A percentile compares a stretch with the other conserved stretches of the same genome.
These are phyloP conservation scores for Junonia oenone DNA, from an alignment of 2,888 invertebrate species.

Conservation along the genomic window DNA sequence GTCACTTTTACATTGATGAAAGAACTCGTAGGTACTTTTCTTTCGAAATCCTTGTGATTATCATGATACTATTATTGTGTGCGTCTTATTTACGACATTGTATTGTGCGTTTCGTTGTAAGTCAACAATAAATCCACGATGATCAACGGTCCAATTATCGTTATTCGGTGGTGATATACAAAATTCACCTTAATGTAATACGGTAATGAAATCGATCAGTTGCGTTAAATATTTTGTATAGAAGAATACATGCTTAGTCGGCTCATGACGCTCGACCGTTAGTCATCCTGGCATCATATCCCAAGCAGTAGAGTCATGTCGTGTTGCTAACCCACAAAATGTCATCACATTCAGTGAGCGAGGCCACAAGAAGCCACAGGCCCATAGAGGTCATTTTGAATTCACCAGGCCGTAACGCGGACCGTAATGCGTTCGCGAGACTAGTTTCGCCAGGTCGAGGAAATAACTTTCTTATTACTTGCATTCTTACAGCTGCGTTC, in stretches of 20 bases:
- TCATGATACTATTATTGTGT: slow-evolving; percentile 48
- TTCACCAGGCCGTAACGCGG: slow-evolving; percentile 76
- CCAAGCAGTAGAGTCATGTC: slow-evolving; percentile 56
- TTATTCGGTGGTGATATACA: slow-evolving; percentile 65
- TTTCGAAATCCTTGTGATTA: slow-evolving; percentile 73
- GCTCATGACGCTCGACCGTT: slow-evolving; percentile 64
- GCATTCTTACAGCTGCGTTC: slow-evolving; percentile 50
- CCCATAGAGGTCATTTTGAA: slow-evolving; percentile 79
- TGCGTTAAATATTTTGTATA: slow-evolving; percentile 59
- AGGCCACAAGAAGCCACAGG: slow-evolving; percentile 76
- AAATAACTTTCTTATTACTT: slow-evolving; percentile 77
- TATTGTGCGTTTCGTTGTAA: slow-evolving; percentile 36
- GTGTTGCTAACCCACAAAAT: slow-evolving; percentile 75
- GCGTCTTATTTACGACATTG: slow-evolving; percentile 43
- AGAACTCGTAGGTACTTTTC: slow-evolving; percentile 77
- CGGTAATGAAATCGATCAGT: slow-evolving; percentile 64
- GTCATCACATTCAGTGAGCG: slow-evolving; percentile 73
- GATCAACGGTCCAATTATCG: slow-evolving; percentile 61
- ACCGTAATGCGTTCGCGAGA: slow-evolving; percentile 75
- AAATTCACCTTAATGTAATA: slow-evolving; percentile 74
- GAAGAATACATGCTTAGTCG: slow-evolving; percentile 56
- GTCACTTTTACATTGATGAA: slow-evolving; percentile 82
- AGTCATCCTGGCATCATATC: slow-evolving; percentile 74
- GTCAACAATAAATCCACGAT: slow-evolving; percentile 56
- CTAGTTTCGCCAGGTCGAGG: slow-evolving; percentile 78